Base-by-base conservation (phyloP, 1,140 invertebrate species). In the Phenacoccus solenopsis region DNA sequence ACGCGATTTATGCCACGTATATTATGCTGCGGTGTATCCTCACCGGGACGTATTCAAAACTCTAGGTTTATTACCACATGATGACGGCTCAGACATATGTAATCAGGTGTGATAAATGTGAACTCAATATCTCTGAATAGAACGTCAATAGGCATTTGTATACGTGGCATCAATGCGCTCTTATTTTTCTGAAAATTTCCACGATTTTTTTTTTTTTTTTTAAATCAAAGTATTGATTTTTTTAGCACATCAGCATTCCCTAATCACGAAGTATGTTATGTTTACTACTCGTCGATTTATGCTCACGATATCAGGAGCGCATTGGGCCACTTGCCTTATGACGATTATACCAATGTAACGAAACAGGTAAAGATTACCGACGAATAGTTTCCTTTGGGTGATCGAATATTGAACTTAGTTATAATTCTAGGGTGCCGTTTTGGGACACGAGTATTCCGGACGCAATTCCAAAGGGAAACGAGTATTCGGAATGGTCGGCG, bases 251-350 rank as follows among this genome's bases (percentile, higher is more conserved):
- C 38, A 49, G 25, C 10, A 24, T 3, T 24, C 2, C 13, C 59
- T 2, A 64, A 64, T 64, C 59, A 64, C 22, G 59, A 64, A 27
- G 22, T 64, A 25, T 96, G 93, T 79, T 83, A 81, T 71, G 93
- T 97, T 12, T 90, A 94, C 77, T 97, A 94, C 80, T 88, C 94
- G 3, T 88, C 95, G 22, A 83, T 98, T 2, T 98, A 98, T 79
- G 98, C 98, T 86, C 86, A 94, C 69, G 95, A 98, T 78, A 88
- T 98, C 27, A 98, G 98, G 94, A 80, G 98, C 72, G 94, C 94
- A 1, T 93, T 91, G 16, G 95, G 95, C 71, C 94, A 96, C 79
- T 81, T 98, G 25, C 90, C 93, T 28, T 92, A 93, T 24, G 94
- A 98, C 25, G 59, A 64, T 20, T 27, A 64, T 25, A 64, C 59